phyloP scores from a whole-genome alignment of 2,888 invertebrate genomes.

The Mesorhabditis belari region DNA sequence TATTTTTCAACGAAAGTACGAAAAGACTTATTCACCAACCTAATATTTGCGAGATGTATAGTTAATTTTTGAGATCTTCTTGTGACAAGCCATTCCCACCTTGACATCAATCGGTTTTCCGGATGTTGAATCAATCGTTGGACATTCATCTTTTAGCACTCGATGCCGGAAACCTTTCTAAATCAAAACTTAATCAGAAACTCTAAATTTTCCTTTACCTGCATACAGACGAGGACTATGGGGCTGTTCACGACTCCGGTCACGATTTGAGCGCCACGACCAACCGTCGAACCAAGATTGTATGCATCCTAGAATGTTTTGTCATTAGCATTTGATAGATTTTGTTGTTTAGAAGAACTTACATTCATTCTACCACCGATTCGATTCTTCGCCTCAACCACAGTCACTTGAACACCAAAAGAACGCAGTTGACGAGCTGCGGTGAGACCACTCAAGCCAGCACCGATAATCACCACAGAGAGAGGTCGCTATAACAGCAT shows the following conservation, averaged over 20 bases:
- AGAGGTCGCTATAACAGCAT: background rate
- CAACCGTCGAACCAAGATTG: constrained; percentile 50
- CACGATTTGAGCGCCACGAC: constrained; percentile 56
- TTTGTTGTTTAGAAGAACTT: constrained; percentile 1
- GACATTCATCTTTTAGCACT: constrained; percentile 52
- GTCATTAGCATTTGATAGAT: background rate
- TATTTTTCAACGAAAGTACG: too few species aligned
- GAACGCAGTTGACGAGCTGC: constrained; percentile 57
- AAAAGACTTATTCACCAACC: too few species aligned
- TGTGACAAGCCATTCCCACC: too few species aligned
- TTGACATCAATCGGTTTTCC: constrained; percentile 43
- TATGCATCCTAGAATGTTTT: constrained; percentile 32
- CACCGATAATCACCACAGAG: constrained; percentile 56
- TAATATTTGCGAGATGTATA: too few species aligned
- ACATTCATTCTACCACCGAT: constrained; percentile 56
- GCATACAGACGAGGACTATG: constrained; percentile 56
- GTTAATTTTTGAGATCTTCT: too few species aligned
- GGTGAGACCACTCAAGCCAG: constrained; percentile 57
- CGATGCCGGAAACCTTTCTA: constrained; percentile 20
- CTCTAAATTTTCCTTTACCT: too few species aligned
- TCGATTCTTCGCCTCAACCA: constrained; percentile 56
- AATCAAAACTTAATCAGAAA: background rate
- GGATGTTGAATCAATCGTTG: constrained; percentile 48
- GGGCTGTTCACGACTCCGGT: constrained; percentile 59
- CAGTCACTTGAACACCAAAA: constrained; percentile 55